phyloP scores from a whole-genome alignment of 2,797 vertebrate species.

The Salarias fasciatus region DNA sequence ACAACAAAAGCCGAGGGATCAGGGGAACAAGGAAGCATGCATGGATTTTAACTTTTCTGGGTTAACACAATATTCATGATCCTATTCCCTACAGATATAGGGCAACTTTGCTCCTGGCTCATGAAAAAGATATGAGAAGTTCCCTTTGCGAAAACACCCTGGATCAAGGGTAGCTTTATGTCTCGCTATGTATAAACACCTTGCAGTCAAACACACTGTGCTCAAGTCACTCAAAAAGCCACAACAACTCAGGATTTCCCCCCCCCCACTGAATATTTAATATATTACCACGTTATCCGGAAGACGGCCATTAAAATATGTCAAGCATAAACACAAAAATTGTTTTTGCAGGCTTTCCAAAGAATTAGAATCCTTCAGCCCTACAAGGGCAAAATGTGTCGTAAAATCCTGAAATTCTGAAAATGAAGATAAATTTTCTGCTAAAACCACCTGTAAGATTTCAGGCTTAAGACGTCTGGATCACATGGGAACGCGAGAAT shows the following conservation, averaged over 20 bases:
- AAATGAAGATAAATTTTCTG: conserved; percentile 72
- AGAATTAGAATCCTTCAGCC: conserved; percentile 80
- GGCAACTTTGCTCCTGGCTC: conserved; percentile 61
- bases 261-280: conserved; percentile 27
- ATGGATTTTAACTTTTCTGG: conserved; percentile 76
- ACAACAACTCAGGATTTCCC: conserved; percentile 41
- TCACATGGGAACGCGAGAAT: conserved; percentile 42
- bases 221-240: conserved; percentile 36
- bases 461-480: conserved; percentile 70
- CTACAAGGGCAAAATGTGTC: conserved; percentile 54
- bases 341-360: conserved; percentile 70
- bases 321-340: conserved; percentile 22
- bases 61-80: conserved; percentile 78
- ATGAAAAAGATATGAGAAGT: conserved; percentile 60
- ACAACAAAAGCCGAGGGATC: conserved; percentile 78
- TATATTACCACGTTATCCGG: conserved; percentile 22
- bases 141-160: conserved; percentile 39
- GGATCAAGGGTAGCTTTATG: conserved; percentile 60
- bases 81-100: conserved; percentile 69
- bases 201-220: conserved; percentile 47
- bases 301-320: conserved; percentile 21
- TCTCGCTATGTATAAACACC: conserved; percentile 67
- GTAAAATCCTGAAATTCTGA: conserved; percentile 72
- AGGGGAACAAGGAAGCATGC: conserved; percentile 76
- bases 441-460: conserved; percentile 65